Evolutionary conservation across 2,113 vertebrate species (phyloP), one percentile per base, ranked within the genome.

Genomic region (Petaurus breviceps): DNA sequence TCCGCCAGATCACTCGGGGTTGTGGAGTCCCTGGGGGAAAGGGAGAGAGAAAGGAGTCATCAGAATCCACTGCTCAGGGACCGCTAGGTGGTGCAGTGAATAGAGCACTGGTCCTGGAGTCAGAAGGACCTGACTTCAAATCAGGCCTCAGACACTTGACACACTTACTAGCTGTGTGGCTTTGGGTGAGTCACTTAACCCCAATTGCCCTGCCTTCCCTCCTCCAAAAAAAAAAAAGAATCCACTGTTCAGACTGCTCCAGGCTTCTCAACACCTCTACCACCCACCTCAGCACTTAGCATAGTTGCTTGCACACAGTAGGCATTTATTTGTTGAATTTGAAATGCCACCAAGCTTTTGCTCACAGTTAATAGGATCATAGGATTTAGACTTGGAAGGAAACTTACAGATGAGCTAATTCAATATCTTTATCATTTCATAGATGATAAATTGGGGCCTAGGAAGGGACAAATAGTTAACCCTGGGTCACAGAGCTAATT

Each of bases 1-100:
- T 99, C 96, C 99, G 98, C 99, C 99, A 99, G 14, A 98, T 98
- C 77, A 99, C 95, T 94, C 97, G 98, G 0, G 99, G 99, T 93
- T 46, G 97, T 43, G 99, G 99, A 0, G 98, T 99, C 90, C 99
- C 99, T 99, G 97, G 94, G 92, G 8, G 11, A 14, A 10, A 0
- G n/a, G 37, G 19, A 2, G 68, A 77, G 68, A 24, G 5, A 43
- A 26, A 0, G 1, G 7, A 4, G 2, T 47, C 26, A 3, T 96
- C n/a, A 94, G 92, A 53, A 4, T 26, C 0, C 12, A 14, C 14
- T 7, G 0, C 5, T 25, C 52, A 49, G 47, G 47, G 47, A 3
- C 47, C 2, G 47, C 4, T 49, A 49, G 47, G 47, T 49, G 47
- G 47, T 49, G 47, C 47, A 49, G 47, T 49, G 47, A 49, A 49